phyloP scores from a whole-genome alignment of 2,113 vertebrate genomes.

The Nymphicus hollandicus region DNA sequence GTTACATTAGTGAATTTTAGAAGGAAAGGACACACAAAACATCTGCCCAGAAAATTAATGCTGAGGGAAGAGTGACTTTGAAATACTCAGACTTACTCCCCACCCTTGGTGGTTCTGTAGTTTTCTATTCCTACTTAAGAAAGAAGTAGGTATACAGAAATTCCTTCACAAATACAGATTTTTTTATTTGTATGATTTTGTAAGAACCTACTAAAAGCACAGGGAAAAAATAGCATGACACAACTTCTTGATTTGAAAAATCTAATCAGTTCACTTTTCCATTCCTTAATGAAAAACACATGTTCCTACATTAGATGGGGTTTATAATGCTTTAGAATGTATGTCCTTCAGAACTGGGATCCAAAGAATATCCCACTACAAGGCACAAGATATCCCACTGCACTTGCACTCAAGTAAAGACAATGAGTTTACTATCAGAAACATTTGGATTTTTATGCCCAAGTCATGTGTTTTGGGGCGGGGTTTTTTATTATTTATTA shows the following conservation, averaged over 20 bases:
- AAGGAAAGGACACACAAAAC: neutral
- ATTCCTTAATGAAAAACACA: neutral
- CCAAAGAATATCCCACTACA: neutral
- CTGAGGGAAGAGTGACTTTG: neutral
- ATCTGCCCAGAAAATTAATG: neutral
- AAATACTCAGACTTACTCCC: neutral
- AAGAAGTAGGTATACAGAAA: neutral
- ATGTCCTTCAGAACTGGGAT: neutral
- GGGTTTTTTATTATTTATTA: neutral
- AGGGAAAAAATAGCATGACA: neutral
- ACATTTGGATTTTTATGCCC: neutral
- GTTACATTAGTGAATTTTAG: neutral
- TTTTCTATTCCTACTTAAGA: neutral
- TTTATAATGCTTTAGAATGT: neutral
- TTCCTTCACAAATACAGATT: neutral
- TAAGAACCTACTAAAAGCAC: neutral
- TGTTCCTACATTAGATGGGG: neutral
- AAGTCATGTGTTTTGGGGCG: fast-evolving
- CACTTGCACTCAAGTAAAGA: neutral
- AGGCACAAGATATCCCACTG: neutral
- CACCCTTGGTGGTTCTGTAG: neutral
- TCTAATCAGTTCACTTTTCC: neutral
- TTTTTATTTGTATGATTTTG: neutral
- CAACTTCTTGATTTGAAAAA: neutral
- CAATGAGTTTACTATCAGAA: neutral